Conservation (phyloP, 2,888 invertebrate genomes). For the Lepidochitona cinerea region DNA sequence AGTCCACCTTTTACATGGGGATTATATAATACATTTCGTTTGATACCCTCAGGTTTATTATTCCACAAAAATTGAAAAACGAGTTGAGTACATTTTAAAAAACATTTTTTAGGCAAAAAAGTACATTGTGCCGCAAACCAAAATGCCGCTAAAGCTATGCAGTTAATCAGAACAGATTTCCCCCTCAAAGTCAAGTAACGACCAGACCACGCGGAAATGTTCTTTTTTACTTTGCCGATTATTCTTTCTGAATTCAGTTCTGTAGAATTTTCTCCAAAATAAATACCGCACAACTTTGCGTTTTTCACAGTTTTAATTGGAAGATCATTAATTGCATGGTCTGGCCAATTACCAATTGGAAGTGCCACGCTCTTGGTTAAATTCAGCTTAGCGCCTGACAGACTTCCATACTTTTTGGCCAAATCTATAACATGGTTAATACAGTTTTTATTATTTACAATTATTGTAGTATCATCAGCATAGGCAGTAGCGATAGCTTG, state of each 20-base stretch:
- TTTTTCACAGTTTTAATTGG: not conserved
- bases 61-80: conserved; percentile 2
- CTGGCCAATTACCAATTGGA: not conserved
- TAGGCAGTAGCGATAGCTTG: conserved; percentile 3
- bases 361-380: conserved; percentile 25
- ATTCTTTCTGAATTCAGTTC: not conserved
- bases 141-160: not conserved
- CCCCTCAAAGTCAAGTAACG: not conserved
- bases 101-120: not conserved
- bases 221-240: not conserved
- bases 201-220: not conserved
- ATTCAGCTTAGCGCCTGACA: conserved; percentile 30
- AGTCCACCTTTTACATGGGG: not conserved
- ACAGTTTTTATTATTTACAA: conserved; percentile 5
- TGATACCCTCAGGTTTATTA: not conserved
- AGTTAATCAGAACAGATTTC: not conserved
- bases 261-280: not conserved
- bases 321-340: not conserved
- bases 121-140: not conserved
- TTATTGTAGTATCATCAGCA: conserved; percentile 17
- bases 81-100: not conserved
- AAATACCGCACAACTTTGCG: not conserved
- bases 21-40: not conserved
- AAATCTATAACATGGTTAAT: not conserved
- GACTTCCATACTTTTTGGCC: conserved; percentile 6